Evolutionary conservation across 2,797 vertebrate species (phyloP), one percentile per base, ranked within the genome.

Genomic region (Trachurus trachurus): DNA sequence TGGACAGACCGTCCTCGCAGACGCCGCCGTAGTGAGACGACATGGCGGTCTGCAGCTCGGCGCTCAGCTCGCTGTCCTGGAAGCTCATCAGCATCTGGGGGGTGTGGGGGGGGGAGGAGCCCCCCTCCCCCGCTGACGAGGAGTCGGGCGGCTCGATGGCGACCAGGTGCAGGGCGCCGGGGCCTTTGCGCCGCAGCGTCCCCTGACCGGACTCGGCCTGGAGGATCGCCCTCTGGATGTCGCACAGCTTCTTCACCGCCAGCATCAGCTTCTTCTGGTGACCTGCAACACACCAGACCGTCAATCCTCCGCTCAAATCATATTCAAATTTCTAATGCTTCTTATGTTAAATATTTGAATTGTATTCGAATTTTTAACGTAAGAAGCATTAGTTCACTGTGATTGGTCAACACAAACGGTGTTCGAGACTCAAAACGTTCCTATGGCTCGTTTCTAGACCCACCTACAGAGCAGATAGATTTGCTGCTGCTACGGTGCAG

Each of bases 231-330:
- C 96, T 94, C 64, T 96, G 96, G 47, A 99, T 93, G 78, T 99
- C 96, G 44, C 90, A 95, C 78, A 99, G 93, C 86, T 96, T 97
- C 93, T 95, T 98, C 74, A 99, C 98, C 0, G 97, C 98, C 85
- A 99, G 77, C 97, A 99, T 98, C 81, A 99, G 94, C 95, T 99
- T 99, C 94, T 99, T 99, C 92, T 99, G 98, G 85, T 99, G 98
- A 13, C 98, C 98, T 99, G 89, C 0, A 42, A 52, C 13, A 68
- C 1, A 77, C 17, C 29, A 31, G 5, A 22, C n/a, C n/a, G n/a
- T n/a, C n/a, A n/a, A n/a, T n/a, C n/a, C n/a, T n/a, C n/a, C n/a
- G n/a, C n/a, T n/a, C n/a, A n/a, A n/a, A n/a, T n/a, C n/a, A n/a
- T n/a, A n/a, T n/a, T n/a, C n/a, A n/a, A n/a, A n/a, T n/a, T n/a